phyloP scores from a whole-genome alignment of 2,113 vertebrate species.

The Ptyas mucosa region DNA sequence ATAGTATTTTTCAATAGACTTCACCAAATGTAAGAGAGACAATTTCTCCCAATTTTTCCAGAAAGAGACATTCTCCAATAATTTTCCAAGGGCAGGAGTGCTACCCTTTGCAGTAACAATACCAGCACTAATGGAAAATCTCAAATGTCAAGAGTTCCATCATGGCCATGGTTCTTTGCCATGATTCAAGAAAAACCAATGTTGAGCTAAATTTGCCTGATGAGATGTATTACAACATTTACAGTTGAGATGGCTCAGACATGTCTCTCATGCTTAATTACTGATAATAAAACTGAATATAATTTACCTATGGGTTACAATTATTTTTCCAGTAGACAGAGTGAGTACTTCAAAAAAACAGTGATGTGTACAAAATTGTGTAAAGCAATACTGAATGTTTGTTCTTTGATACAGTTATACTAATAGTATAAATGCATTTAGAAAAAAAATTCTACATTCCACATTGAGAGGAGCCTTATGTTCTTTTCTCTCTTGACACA shows the following conservation, averaged over 20 bases:
- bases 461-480: neutral
- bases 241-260: neutral
- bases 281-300: neutral
- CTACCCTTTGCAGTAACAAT: neutral
- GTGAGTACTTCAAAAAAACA: constrained; percentile 1
- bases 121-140: neutral
- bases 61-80: neutral
- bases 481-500: neutral
- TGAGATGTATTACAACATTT: neutral
- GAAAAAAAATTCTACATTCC: neutral
- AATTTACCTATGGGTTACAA: neutral
- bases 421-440: neutral
- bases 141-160: neutral
- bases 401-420: neutral
- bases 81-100: neutral
- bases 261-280: neutral
- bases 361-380: constrained; percentile 1
- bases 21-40: neutral
- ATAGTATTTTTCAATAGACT: neutral
- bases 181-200: neutral
- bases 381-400: constrained; percentile 28
- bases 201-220: neutral
- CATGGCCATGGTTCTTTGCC: neutral
- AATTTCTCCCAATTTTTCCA: neutral
- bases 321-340: neutral